Base-by-base conservation (phyloP, 2,888 invertebrate genomes). In the Bruchidius siliquastri region DNA sequence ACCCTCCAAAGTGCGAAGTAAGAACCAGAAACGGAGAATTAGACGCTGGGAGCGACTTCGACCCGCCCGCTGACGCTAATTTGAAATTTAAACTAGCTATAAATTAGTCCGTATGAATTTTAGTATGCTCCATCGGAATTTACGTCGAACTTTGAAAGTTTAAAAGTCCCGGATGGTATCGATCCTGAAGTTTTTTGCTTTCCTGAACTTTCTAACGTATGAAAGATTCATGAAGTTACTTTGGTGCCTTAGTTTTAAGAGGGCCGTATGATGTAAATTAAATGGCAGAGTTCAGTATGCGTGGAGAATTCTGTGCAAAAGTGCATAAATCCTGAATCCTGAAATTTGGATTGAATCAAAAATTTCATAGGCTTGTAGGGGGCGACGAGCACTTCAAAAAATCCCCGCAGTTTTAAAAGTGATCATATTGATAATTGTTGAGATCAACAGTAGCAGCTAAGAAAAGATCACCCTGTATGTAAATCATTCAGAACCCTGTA, bases 61-160 rank as follows among this genome's bases (percentile, higher is more conserved):
- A 81, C 81, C 78, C 78, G 82, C 78, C 77, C 82, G 3, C 49
- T 84, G 85, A 85, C 84, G 83, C 83, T 85, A 85, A 85, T 85
- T 85, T 83, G 83, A 85, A 85, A 85, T 85, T 85, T 84, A 85
- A 84, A 84, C 84, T 82, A 79, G 82, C 77, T 80, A 80, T 85
- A 85, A 85, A 84, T 85, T 82, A 83, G 82, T 80, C 82, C 83
- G 82, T 82, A 84, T 84, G 84, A 85, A 85, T 84, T 84, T 84
- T 82, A 83, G 83, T 82, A 81, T 81, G 81, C 79, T 81, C 77
- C 68, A 76, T 68, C 22, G 72, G 71, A 79, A 80, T 80, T 80
- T 81, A 80, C 76, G 76, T 72, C 73, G 77, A 73, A 76, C 74
- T 80, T 77, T 74, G 75, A 77, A 79, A 78, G 74, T 77, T 81